A percentile compares a stretch with the other conserved stretches of the same genome.
These are phyloP conservation scores for Mesocricetus auratus DNA, from an alignment of 2,113 vertebrate species.

Conservation along the genomic window DNA sequence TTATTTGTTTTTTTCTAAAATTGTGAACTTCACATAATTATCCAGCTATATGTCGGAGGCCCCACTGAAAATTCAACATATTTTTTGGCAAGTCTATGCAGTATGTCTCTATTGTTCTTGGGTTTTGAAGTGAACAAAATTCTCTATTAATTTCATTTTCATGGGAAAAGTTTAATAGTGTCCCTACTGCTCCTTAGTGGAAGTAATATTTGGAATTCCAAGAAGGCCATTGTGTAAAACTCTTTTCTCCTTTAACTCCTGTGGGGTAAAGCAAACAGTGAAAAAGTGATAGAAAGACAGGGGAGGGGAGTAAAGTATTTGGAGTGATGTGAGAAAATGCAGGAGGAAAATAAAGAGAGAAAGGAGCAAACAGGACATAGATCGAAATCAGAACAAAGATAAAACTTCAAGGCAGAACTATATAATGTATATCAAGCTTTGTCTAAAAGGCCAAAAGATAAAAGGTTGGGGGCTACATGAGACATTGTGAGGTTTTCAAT, in stretches of 20 bases:
- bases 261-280: no score
- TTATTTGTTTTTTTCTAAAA: background rate
- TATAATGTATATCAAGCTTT: background rate
- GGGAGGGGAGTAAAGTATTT: background rate
- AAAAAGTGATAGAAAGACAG: no score
- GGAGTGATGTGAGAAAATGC: background rate
- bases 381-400: background rate
- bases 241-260: background rate
- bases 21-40: background rate
- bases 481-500: background rate
- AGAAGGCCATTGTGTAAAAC: background rate
- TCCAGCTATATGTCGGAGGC: background rate
- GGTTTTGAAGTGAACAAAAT: background rate
- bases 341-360: background rate
- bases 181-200: fast-evolving
- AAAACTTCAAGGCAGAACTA: background rate
- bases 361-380: background rate
- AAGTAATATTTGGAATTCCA: background rate
- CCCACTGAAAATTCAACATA: fast-evolving
- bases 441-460: background rate
- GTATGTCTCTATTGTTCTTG: background rate
- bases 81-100: background rate
- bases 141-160: background rate
- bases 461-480: background rate
- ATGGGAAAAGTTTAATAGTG: background rate